Evolutionary conservation across 1,140 invertebrate species (phyloP).

Genomic region (Scaptomyza montana): DNA sequence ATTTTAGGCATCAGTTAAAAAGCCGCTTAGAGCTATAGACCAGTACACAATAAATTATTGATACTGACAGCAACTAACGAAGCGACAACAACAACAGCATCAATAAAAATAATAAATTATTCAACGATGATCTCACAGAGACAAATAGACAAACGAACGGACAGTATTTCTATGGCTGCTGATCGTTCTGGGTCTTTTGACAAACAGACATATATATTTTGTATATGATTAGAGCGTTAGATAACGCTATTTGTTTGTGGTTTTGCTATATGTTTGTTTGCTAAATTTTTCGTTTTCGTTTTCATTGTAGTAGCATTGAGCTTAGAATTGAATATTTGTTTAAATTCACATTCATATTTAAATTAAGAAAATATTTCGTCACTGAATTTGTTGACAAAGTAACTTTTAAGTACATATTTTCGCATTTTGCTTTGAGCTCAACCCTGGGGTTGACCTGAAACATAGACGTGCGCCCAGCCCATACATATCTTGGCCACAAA

Average conservation of each 20-base stretch:
- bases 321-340: slow-evolving; percentile 37
- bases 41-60: slow-evolving; percentile 59
- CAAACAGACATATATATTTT: slow-evolving; percentile 12
- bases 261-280: slow-evolving; percentile 20
- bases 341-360: slow-evolving; percentile 31
- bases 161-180: slow-evolving; percentile 46
- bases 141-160: slow-evolving; percentile 9
- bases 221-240: slow-evolving; percentile 35
- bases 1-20: slow-evolving; percentile 74
- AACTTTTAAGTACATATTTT: slow-evolving; percentile 17
- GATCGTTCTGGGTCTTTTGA: slow-evolving; percentile 39
- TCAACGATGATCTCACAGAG: slow-evolving; percentile 66
- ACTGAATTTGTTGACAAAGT: slow-evolving; percentile 19
- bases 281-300: slow-evolving; percentile 28
- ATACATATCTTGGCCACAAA: neutral
- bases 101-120: slow-evolving; percentile 61
- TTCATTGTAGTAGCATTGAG: slow-evolving; percentile 34
- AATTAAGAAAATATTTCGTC: slow-evolving; percentile 23
- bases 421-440: neutral
- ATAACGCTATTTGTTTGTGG: slow-evolving; percentile 33
- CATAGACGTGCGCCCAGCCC: neutral
- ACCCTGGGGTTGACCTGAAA: no score
- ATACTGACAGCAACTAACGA: slow-evolving; percentile 33
- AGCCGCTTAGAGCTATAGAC: slow-evolving; percentile 44
- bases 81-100: slow-evolving; percentile 21